phyloP scores from a whole-genome alignment of 2,113 vertebrate genomes.

The Nansenia antarctica region DNA sequence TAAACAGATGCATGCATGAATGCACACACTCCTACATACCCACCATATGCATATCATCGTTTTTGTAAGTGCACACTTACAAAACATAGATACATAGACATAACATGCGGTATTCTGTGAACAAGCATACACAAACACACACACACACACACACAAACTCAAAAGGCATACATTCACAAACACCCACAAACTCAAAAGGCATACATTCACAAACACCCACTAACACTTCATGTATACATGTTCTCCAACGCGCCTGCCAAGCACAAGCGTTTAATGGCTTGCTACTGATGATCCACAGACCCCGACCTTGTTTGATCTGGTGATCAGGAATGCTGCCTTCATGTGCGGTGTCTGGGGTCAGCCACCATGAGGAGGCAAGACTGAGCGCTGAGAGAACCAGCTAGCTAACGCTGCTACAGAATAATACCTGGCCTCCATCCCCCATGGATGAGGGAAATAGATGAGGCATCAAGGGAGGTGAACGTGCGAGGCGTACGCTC shows the following conservation, averaged over 20 bases:
- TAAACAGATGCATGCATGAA: background rate
- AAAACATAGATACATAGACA: background rate
- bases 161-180: background rate
- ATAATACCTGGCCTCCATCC: constrained; percentile 29
- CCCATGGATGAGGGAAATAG: constrained; percentile 20
- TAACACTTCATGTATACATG: background rate
- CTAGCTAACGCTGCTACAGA: constrained; percentile 14
- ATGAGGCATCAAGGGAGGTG: background rate
- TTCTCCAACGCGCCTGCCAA: background rate
- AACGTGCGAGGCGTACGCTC: constrained; percentile 29
- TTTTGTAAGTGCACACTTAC: background rate
- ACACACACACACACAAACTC: constrained; percentile 9
- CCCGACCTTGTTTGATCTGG: background rate
- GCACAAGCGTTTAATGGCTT: background rate
- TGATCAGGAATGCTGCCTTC: constrained; percentile 11
- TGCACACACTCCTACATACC: background rate
- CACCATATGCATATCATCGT: background rate
- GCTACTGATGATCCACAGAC: background rate
- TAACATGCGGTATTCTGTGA: no score
- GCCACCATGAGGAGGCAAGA: constrained; percentile 32
- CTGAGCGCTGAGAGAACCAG: constrained; percentile 14
- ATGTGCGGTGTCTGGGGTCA: constrained; percentile 33
- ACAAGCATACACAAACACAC: background rate
- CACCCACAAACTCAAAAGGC: constrained; percentile 7
- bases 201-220: constrained; percentile 1